Conservation (phyloP, 2,113 vertebrate species). For the Xerus inauris region DNA sequence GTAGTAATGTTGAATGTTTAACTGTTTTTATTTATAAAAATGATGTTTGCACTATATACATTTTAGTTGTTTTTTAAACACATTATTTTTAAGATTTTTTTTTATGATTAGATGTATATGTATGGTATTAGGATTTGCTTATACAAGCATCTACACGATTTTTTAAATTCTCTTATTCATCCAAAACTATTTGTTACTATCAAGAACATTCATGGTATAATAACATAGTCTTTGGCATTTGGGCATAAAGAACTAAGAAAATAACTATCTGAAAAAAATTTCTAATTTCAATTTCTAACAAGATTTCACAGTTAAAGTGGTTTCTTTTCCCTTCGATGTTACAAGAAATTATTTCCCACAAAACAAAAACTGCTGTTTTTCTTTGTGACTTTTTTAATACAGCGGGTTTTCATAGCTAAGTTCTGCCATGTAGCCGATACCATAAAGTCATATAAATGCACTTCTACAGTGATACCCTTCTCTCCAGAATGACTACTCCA, state of each 20-base stretch:
- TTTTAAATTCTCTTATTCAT: neutral
- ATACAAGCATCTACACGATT: neutral
- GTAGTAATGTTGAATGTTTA: neutral
- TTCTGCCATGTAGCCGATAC: neutral
- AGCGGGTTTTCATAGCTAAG: neutral
- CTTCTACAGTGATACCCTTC: neutral
- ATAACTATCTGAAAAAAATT: neutral
- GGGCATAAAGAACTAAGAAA: neutral
- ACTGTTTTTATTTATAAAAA: neutral
- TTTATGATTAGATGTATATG: neutral
- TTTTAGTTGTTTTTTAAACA: neutral
- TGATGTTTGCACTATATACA: neutral
- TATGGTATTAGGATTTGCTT: neutral
- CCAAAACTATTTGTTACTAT: neutral
- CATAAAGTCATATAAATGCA: neutral
- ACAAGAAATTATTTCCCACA: neutral
- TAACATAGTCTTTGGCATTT: neutral
- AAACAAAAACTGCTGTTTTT: neutral
- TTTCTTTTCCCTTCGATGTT: neutral
- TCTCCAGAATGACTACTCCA: neutral
- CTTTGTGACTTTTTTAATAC: neutral
- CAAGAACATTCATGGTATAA: neutral
- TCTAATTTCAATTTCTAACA: neutral
- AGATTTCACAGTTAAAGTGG: neutral
- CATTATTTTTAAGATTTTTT: neutral